phyloP scores from a whole-genome alignment of 2,113 vertebrate species.

The Pyrgilauda ruficollis region DNA sequence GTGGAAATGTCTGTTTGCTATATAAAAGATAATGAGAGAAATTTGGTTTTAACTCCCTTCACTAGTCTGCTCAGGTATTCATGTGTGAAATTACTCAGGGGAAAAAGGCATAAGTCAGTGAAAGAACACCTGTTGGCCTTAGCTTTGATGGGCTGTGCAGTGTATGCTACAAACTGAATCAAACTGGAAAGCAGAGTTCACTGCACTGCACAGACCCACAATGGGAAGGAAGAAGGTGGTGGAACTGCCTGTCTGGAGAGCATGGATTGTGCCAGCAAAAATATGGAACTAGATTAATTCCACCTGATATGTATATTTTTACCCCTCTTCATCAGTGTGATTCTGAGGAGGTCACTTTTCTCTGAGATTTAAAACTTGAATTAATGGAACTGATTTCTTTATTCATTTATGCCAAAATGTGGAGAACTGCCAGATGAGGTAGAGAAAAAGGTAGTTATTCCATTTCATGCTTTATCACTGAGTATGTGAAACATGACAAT shows the following conservation, averaged over 20 bases:
- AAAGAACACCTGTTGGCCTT: slow-evolving; percentile 9
- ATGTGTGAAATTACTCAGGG: slow-evolving; percentile 65
- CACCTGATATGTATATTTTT: neutral
- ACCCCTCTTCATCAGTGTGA: neutral
- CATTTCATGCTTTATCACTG: neutral
- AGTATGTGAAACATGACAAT: neutral
- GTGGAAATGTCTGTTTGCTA: slow-evolving; percentile 53
- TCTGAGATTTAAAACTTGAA: neutral
- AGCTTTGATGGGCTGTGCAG: slow-evolving; percentile 24
- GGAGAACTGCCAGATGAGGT: neutral
- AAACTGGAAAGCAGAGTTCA: slow-evolving; percentile 24
- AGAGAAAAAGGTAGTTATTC: neutral
- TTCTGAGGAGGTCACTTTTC: neutral
- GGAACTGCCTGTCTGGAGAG: neutral
- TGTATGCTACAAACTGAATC: slow-evolving; percentile 7
- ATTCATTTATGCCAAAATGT: neutral
- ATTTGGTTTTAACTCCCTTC: slow-evolving; percentile 49
- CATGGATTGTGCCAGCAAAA: neutral
- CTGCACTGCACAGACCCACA: neutral
- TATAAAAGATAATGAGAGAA: slow-evolving; percentile 62
- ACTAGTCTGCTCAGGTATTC: slow-evolving; percentile 30
- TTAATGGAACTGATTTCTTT: neutral
- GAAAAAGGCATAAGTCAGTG: neutral
- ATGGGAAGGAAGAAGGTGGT: neutral
- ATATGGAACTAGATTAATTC: neutral